These are phyloP conservation scores for Solea senegalensis DNA, from an alignment of 2,113 vertebrate genomes.

Conservation along the genomic window DNA sequence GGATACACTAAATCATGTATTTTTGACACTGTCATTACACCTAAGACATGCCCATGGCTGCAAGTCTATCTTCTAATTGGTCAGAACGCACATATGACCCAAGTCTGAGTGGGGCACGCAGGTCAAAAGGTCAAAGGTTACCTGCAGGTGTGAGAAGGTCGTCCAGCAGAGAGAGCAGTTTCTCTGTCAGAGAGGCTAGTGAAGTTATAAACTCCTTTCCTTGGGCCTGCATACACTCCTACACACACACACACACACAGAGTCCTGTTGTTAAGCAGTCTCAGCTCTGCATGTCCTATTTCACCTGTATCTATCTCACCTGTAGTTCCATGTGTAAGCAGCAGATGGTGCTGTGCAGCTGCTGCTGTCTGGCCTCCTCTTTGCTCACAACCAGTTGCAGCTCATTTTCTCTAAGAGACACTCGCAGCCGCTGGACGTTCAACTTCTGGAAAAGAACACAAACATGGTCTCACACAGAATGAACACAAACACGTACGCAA, in stretches of 20 bases:
- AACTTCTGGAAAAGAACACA: slow-evolving; percentile 16
- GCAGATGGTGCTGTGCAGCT: slow-evolving; percentile 35
- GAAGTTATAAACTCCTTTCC: slow-evolving; percentile 61
- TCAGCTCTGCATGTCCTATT: too few species aligned
- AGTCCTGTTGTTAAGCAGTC: background rate
- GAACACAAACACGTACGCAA: background rate
- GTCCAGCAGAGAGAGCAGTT: slow-evolving; percentile 48
- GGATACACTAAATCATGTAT: too few species aligned
- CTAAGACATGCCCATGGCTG: background rate
- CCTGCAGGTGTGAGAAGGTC: slow-evolving; percentile 31
- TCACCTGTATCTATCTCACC: slow-evolving; percentile 29
- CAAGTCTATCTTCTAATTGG: background rate
- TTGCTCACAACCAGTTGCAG: slow-evolving; percentile 18
- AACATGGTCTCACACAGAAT: background rate
- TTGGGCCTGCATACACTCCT: slow-evolving; percentile 48
- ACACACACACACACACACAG: background rate
- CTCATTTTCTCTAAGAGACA: slow-evolving; percentile 18
- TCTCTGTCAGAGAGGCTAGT: slow-evolving; percentile 51
- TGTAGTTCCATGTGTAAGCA: slow-evolving; percentile 49
- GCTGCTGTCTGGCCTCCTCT: slow-evolving; percentile 61
- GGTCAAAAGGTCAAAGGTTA: slow-evolving; percentile 1
- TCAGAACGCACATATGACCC: too few species aligned
- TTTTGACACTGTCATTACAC: too few species aligned
- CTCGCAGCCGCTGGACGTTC: slow-evolving; percentile 33
- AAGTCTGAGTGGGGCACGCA: too few species aligned